Percentiles rank a stretch among this genome's conserved stretches.
phyloP scores from a whole-genome alignment of 2,888 invertebrate genomes.

The Dromius quadrimaculatus region DNA sequence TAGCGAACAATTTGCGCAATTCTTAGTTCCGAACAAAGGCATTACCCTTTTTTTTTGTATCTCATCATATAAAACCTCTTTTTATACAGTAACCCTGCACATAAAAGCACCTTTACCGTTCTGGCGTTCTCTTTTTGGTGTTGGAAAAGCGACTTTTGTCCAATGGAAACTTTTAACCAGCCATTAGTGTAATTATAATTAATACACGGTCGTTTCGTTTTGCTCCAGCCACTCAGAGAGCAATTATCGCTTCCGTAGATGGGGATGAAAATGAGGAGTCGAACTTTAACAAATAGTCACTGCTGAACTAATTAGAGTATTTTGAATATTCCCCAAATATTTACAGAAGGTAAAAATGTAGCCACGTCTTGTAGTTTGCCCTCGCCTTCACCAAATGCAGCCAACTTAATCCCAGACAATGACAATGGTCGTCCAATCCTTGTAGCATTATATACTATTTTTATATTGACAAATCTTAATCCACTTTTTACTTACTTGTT shows the following conservation, averaged over 20 bases:
- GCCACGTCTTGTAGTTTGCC: no score
- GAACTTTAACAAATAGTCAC: no score
- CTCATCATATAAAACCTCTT: constrained; percentile 12
- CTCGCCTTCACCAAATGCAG: no score
- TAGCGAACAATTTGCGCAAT: not conserved
- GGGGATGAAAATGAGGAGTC: no score
- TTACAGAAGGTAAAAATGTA: no score
- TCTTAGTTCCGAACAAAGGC: constrained; percentile 13
- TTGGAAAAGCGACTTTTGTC: not conserved
- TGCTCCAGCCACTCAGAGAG: not conserved
- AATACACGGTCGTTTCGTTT: not conserved
- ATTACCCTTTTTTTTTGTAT: constrained; percentile 4
- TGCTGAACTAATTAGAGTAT: no score
- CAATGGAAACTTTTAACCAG: constrained; percentile 27
- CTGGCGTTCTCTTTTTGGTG: constrained; percentile 13
- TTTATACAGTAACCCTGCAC: not conserved
- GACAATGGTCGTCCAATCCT: no score
- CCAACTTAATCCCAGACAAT: no score
- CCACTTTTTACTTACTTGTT: no score
- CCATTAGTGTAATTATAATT: constrained; percentile 31
- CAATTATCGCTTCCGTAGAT: constrained; percentile 14
- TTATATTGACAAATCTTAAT: no score
- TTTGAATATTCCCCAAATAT: no score
- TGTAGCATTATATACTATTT: no score
- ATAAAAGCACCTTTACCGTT: constrained; percentile 14